Conservation (phyloP, 2,797 vertebrate genomes). For the Bradypodion ventrale region DNA sequence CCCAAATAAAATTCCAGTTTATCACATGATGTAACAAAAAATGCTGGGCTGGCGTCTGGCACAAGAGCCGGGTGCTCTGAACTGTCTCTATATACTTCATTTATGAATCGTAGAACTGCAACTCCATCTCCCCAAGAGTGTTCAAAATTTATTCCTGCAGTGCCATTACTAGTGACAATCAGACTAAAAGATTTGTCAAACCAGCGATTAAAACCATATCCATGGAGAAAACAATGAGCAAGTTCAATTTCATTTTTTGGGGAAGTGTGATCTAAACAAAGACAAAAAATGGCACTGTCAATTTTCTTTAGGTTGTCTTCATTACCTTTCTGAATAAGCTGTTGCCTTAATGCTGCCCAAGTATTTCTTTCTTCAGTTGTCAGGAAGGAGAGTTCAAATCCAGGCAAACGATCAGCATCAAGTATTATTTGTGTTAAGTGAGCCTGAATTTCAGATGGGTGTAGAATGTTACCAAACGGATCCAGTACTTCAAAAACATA, state of each 20-base stretch:
- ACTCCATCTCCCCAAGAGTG: slow-evolving; percentile 42
- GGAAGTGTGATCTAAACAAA: slow-evolving; percentile 30
- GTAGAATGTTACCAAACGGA: slow-evolving; percentile 23
- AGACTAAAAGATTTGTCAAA: slow-evolving; percentile 39
- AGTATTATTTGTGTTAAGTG: not conserved
- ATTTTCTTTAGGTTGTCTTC: slow-evolving; percentile 35
- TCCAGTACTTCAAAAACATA: slow-evolving; percentile 35
- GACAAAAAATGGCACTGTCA: slow-evolving; percentile 35
- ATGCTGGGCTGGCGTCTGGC: slow-evolving; percentile 20
- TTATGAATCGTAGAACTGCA: slow-evolving; percentile 34
- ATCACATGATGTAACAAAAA: slow-evolving; percentile 31
- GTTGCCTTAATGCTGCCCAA: slow-evolving; percentile 29
- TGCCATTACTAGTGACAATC: slow-evolving; percentile 28
- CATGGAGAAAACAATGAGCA: slow-evolving; percentile 34
- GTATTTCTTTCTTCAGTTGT: slow-evolving; percentile 37
- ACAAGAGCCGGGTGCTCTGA: slow-evolving; percentile 21
- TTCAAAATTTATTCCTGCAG: slow-evolving; percentile 34
- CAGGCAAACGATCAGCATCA: slow-evolving; percentile 3
- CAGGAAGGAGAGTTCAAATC: slow-evolving; percentile 26
- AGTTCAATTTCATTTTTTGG: slow-evolving; percentile 24
- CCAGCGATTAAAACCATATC: slow-evolving; percentile 30
- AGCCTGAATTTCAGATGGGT: slow-evolving; percentile 36
- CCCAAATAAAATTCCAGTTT: slow-evolving; percentile 44
- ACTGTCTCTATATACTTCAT: slow-evolving; percentile 42
- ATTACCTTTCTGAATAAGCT: slow-evolving; percentile 33